Conservation (phyloP, 2,797 vertebrate species). For the Limosa lapponica region DNA sequence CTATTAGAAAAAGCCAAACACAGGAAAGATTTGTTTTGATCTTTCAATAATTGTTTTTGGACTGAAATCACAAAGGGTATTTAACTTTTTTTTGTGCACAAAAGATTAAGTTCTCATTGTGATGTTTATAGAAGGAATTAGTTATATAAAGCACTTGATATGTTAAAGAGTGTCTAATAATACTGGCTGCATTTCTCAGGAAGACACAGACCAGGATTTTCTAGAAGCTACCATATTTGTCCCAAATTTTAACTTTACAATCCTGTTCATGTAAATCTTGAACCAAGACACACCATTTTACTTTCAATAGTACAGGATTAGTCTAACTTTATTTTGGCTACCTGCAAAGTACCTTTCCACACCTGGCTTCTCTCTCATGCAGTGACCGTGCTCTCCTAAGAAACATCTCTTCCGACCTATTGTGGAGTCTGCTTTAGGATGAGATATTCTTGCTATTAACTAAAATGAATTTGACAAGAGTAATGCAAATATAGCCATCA, state of each 20-base stretch:
- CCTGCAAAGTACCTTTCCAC: neutral
- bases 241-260: neutral
- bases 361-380: neutral
- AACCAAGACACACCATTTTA: neutral
- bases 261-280: neutral
- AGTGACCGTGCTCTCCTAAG: neutral
- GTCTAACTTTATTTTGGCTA: neutral
- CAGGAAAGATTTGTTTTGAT: neutral
- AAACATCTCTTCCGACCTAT: neutral
- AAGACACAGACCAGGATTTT: neutral
- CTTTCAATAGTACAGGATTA: neutral
- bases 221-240: neutral
- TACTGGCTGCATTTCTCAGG: neutral
- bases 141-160: neutral
- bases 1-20: neutral
- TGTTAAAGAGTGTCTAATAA: neutral
- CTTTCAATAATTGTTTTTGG: neutral
- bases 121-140: neutral
- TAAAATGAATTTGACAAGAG: neutral
- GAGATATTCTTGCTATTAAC: neutral
- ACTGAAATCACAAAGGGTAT: neutral
- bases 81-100: neutral
- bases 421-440: neutral
- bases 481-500: neutral
- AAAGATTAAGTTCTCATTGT: neutral